Percentiles rank a stretch among this genome's conserved stretches.
Conservation (phyloP, 2,113 vertebrate species). For the Brachirus orientalis region DNA sequence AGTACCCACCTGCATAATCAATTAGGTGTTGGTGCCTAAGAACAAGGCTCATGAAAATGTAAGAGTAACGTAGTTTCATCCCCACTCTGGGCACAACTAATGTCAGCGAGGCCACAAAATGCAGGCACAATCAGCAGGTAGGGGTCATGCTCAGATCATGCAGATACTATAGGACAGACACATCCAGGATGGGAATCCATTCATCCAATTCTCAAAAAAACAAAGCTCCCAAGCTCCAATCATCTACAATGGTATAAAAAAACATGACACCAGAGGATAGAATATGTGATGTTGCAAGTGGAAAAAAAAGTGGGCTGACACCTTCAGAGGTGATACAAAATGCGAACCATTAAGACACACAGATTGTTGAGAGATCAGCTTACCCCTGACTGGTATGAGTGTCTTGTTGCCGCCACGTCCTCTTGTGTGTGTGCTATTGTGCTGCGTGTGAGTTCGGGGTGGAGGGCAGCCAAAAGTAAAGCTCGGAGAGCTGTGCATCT, state of each 20-base stretch:
- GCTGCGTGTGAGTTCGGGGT: constrained; percentile 55
- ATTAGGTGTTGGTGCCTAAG: neutral
- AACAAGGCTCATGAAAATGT: constrained; percentile 3
- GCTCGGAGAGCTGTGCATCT: constrained; percentile 87
- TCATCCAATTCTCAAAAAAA: neutral
- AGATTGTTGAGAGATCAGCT: constrained; percentile 62
- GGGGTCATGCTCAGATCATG: constrained; percentile 21
- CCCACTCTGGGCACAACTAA: neutral
- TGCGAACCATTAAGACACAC: constrained; percentile 5
- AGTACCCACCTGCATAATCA: neutral
- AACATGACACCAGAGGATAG: neutral
- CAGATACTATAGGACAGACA: neutral
- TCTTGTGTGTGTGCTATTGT: constrained; percentile 54
- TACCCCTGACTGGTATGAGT: constrained; percentile 88
- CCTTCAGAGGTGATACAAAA: constrained; percentile 1
- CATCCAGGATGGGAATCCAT: constrained; percentile 12
- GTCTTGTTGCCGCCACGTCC: constrained; percentile 65
- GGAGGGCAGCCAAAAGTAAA: constrained; percentile 86
- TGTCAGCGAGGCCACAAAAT: neutral
- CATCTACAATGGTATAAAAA: neutral
- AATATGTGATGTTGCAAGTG: neutral
- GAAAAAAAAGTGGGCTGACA: neutral
- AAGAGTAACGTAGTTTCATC: neutral
- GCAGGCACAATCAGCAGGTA: constrained; percentile 4
- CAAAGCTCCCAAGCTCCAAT: neutral